Conservation (phyloP, 2,888 invertebrate genomes). For the Ashinkailepas kermadecensis region DNA sequence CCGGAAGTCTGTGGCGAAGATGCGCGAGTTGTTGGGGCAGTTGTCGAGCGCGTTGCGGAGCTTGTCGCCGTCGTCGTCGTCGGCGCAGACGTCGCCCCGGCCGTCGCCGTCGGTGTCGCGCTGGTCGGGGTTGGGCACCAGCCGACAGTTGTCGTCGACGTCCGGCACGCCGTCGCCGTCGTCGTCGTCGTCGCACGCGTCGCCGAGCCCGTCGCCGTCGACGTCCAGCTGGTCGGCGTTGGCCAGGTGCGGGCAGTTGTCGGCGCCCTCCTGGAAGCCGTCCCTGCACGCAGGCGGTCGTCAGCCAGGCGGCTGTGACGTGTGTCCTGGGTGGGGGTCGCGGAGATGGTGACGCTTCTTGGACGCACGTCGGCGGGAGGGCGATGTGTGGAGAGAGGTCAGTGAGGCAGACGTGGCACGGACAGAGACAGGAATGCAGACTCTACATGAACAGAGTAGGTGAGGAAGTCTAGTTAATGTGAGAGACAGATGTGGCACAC, state of each 20-base stretch:
- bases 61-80: slow-evolving; percentile 76
- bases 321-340: too few species aligned
- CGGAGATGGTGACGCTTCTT: too few species aligned
- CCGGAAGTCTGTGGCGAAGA: slow-evolving; percentile 83
- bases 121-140: slow-evolving; percentile 70
- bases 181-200: slow-evolving; percentile 48
- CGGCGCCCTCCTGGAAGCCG: slow-evolving; percentile 74
- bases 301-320: too few species aligned
- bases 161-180: slow-evolving; percentile 54
- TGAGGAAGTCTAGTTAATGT: too few species aligned
- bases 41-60: slow-evolving; percentile 72
- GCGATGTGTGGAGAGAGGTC: too few species aligned
- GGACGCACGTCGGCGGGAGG: too few species aligned
- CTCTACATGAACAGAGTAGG: too few species aligned
- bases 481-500: too few species aligned
- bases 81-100: slow-evolving; percentile 72
- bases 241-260: slow-evolving; percentile 76
- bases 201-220: slow-evolving; percentile 62
- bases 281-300: slow-evolving; percentile 50
- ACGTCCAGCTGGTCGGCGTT: slow-evolving; percentile 83
- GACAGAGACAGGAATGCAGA: too few species aligned
- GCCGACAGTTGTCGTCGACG: slow-evolving; percentile 65
- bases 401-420: too few species aligned
- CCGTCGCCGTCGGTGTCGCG: slow-evolving; percentile 64
- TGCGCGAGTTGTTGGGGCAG: slow-evolving; percentile 87